phyloP scores from a whole-genome alignment of 2,113 vertebrate genomes.

The Sarotherodon lohbergeri region DNA sequence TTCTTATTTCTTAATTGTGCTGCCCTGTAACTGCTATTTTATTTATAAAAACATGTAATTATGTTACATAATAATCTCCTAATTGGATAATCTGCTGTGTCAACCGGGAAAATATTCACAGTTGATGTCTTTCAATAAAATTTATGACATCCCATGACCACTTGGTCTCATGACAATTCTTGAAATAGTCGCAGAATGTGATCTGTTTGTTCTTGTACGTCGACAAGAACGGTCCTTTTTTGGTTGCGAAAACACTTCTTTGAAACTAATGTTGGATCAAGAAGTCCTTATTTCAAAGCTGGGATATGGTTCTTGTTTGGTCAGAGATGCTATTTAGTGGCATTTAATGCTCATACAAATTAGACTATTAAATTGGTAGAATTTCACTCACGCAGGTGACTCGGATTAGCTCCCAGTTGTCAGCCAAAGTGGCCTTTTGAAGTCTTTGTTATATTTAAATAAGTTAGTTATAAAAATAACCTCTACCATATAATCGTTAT shows the following conservation, averaged over 20 bases:
- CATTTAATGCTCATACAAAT: neutral
- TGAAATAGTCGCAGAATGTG: neutral
- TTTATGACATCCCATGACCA: neutral
- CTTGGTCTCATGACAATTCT: neutral
- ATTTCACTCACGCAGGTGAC: neutral
- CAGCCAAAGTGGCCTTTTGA: neutral
- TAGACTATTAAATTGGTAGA: neutral
- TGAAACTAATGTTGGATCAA: neutral
- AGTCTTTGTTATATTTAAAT: neutral
- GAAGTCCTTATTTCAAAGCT: neutral
- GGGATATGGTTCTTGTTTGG: neutral
- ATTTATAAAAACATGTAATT: neutral
- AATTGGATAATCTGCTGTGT: neutral
- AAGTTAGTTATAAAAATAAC: neutral
- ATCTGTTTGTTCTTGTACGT: neutral
- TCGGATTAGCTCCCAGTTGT: neutral
- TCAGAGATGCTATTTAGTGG: neutral
- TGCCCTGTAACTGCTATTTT: neutral
- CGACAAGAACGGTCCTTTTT: neutral
- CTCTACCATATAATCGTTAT: neutral
- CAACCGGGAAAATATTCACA: neutral
- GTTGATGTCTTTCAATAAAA: neutral
- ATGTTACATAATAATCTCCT: neutral
- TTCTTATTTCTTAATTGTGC: neutral
- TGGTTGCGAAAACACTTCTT: neutral